A percentile compares a stretch with the other conserved stretches of the same genome.
phyloP scores from a whole-genome alignment of 30 jellyfish, hydroid and myxozoan genomes.

The Clytia hemisphaerica region DNA sequence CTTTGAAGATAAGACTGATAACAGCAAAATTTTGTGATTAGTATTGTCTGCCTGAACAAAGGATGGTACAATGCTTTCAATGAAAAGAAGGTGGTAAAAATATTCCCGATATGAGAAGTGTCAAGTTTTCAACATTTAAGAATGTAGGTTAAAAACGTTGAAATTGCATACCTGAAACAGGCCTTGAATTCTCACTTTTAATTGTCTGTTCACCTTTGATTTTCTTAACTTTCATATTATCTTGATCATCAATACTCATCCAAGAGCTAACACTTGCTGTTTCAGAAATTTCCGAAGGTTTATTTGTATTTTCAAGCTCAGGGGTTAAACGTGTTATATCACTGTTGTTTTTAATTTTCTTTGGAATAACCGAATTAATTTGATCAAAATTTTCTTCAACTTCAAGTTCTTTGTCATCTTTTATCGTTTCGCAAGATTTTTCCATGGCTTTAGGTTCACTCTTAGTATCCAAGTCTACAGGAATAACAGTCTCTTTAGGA shows the following conservation, averaged over 20 bases:
- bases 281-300: constrained; percentile 38
- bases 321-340: background rate
- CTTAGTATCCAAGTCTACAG: background rate
- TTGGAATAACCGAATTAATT: background rate
- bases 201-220: constrained; percentile 35
- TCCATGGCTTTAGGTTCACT: background rate
- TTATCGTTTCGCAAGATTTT: background rate
- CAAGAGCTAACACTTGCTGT: constrained; percentile 75
- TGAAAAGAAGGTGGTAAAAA: too few relatives aligned
- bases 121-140: too few relatives aligned
- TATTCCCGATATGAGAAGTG: too few relatives aligned
- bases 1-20: too few relatives aligned
- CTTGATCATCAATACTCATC: constrained; percentile 81
- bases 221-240: constrained; percentile 48
- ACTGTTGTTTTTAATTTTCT: background rate
- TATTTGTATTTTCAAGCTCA: background rate
- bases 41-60: too few relatives aligned
- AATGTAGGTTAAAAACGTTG: background rate
- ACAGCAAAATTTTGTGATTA: too few relatives aligned
- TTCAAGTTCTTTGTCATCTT: background rate
- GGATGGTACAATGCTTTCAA: too few relatives aligned
- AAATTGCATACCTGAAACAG: constrained; percentile 32
- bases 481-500: background rate
- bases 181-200: constrained; percentile 11
- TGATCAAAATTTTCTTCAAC: background rate